A percentile compares a stretch with the other conserved stretches of the same genome.
phyloP scores from a whole-genome alignment of 2,113 vertebrate species.

The Salvelinus namaycush region DNA sequence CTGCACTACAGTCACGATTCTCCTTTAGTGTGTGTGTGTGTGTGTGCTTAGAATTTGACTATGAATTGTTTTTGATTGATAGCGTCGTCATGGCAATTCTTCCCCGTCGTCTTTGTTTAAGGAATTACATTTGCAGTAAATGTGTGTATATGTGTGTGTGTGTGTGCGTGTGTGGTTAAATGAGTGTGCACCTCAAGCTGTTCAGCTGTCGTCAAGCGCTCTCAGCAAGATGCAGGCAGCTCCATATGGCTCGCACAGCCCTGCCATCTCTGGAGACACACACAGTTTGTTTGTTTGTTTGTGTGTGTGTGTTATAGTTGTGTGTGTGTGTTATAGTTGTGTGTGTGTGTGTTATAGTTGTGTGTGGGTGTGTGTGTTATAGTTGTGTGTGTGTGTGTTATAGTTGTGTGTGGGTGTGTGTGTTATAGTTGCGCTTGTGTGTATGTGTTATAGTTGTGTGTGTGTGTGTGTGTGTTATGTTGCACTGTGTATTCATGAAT shows the following conservation, averaged over 20 bases:
- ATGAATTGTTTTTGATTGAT: conserved; percentile 36
- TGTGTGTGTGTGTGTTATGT: background rate
- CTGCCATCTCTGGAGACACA: conserved; percentile 43
- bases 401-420: no score
- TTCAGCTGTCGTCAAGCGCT: conserved; percentile 69
- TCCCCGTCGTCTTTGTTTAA: background rate
- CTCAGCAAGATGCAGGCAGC: conserved; percentile 66
- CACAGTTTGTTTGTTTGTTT: background rate
- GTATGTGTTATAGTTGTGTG: no score
- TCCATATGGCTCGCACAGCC: conserved; percentile 71
- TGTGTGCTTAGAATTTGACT: conserved; percentile 22
- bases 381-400: no score
- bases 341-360: no score
- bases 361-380: no score
- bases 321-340: no score
- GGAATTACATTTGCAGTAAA: background rate
- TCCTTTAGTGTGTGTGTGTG: conserved; percentile 13
- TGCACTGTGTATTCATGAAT: conserved; percentile 2
- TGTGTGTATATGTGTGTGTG: conserved; percentile 23
- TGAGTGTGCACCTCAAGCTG: conserved; percentile 67
- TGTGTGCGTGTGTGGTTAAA: conserved; percentile 17
- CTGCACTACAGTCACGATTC: background rate
- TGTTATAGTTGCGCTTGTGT: no score
- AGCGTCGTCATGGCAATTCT: background rate
- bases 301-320: no score